Evolutionary conservation across 1,140 invertebrate genomes (phyloP).

Genomic region (Periplaneta americana): DNA sequence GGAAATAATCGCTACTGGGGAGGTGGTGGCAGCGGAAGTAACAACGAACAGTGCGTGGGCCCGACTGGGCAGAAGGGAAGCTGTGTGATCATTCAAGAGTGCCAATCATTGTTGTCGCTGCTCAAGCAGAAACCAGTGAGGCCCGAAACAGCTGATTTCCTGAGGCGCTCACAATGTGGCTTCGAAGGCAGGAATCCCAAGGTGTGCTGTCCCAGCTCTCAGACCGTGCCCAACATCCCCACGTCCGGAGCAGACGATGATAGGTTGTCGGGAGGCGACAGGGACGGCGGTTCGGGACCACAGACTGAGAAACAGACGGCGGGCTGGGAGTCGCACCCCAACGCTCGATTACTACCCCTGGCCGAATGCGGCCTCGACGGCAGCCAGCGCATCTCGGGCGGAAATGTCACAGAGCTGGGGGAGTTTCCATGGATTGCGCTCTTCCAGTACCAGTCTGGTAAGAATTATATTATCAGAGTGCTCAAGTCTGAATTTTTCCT

Average conservation of each 20-base stretch:
- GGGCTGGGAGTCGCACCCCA: neutral
- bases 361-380: neutral
- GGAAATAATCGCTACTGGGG: neutral
- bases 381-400: conserved; percentile 32
- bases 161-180: conserved; percentile 44
- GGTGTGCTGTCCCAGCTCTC: conserved; percentile 42
- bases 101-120: neutral
- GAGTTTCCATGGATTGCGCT: conserved; percentile 49
- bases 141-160: neutral
- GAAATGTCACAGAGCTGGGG: conserved; percentile 37
- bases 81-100: neutral
- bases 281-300: neutral
- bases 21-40: neutral
- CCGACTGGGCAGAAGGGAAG: too few relatives aligned
- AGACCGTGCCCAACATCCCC: too few relatives aligned
- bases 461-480: conserved; percentile 20
- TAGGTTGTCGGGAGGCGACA: too few relatives aligned
- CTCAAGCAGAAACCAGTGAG: neutral
- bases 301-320: neutral
- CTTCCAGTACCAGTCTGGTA: conserved; percentile 40
- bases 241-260: neutral
- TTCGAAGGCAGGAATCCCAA: conserved; percentile 42
- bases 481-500: too few relatives aligned
- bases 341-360: neutral
- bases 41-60: neutral